Percentiles rank a stretch among this genome's conserved stretches.
These are phyloP conservation scores for Mycogona germanica DNA, from an alignment of 2,888 invertebrate species.

Conservation along the genomic window DNA sequence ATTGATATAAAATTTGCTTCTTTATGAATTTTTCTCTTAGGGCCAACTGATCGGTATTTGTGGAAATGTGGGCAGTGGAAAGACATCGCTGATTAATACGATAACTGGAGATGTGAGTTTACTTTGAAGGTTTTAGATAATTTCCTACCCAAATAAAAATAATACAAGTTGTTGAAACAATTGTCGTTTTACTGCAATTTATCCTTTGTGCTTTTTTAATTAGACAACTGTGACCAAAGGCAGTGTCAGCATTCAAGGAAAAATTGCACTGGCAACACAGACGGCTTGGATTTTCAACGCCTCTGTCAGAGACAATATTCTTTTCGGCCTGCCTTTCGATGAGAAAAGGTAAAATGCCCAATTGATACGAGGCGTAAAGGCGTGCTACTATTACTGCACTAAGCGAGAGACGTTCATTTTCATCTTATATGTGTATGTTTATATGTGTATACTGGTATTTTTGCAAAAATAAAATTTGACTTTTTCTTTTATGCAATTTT, in stretches of 20 bases:
- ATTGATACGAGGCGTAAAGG: background rate
- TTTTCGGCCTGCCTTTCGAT: conserved; percentile 36
- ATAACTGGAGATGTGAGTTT: conserved; percentile 40
- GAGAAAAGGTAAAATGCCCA: conserved; percentile 22
- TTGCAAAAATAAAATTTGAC: background rate
- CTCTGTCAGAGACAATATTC: conserved; percentile 37
- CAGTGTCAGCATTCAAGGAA: conserved; percentile 33
- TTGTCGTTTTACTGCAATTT: too few relatives aligned
- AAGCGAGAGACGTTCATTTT: background rate
- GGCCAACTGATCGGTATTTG: conserved; percentile 45
- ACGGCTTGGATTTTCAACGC: conserved; percentile 38
- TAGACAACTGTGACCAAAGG: conserved; percentile 27
- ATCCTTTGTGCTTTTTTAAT: background rate
- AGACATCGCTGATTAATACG: conserved; percentile 43
- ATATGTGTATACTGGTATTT: too few relatives aligned
- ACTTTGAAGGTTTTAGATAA: too few relatives aligned
- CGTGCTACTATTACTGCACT: conserved; percentile 21
- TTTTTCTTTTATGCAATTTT: background rate
- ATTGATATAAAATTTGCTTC: background rate
- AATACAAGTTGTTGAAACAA: too few relatives aligned
- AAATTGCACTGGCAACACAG: conserved; percentile 36
- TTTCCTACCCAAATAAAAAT: background rate
- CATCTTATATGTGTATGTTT: too few relatives aligned
- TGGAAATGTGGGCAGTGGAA: conserved; percentile 45
- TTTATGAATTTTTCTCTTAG: conserved; percentile 24